phyloP scores from a whole-genome alignment of 2,113 vertebrate genomes.

The Alexandromys fortis region DNA sequence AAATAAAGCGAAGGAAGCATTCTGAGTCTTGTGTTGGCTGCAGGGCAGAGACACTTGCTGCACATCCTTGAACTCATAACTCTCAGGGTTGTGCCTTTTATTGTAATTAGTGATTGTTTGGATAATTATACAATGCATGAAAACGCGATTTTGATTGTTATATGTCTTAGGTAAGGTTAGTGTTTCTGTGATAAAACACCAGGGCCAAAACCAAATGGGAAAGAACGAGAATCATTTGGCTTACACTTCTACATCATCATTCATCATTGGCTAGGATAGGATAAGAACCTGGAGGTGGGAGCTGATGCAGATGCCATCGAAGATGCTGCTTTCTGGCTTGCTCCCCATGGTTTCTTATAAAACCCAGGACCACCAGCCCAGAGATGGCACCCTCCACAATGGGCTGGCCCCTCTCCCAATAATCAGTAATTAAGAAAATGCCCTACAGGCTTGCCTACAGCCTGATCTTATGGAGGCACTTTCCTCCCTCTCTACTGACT shows the following conservation, averaged over 20 bases:
- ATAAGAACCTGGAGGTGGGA: not conserved
- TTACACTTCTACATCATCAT: not conserved
- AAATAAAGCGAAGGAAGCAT: not conserved
- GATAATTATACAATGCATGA: not conserved
- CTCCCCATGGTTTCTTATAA: not conserved
- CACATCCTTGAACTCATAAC: not conserved
- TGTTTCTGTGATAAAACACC: not conserved
- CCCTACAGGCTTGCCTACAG: not conserved
- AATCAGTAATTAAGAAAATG: no score
- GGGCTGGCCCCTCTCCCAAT: no score
- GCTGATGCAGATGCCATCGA: not conserved
- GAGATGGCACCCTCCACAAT: not conserved
- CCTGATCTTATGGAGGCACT: not conserved
- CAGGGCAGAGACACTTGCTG: not conserved
- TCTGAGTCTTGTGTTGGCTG: not conserved
- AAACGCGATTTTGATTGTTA: not conserved
- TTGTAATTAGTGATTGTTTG: not conserved
- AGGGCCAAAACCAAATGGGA: not conserved
- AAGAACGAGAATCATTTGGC: not conserved
- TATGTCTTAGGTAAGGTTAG: not conserved
- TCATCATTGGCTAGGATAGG: not conserved
- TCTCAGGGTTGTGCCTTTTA: not conserved
- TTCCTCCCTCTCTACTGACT: not conserved
- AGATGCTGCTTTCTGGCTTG: not conserved
- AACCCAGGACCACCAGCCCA: not conserved